phyloP scores from a whole-genome alignment of 1,140 invertebrate species.

The Scaptomyza hsui region DNA sequence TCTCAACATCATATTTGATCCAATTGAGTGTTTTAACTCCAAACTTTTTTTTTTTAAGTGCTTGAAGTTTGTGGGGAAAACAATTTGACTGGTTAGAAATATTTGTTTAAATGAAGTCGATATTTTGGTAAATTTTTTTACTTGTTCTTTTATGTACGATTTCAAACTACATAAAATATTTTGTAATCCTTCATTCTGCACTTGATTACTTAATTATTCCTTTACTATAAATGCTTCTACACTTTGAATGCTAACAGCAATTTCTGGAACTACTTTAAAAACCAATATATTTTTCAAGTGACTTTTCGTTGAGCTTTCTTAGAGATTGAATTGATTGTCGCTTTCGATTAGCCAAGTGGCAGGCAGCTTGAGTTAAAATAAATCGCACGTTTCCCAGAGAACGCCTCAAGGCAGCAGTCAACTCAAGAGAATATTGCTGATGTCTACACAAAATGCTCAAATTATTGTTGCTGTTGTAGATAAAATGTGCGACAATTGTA shows the following conservation, averaged over 20 bases:
- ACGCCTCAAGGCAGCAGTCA: constrained; percentile 39
- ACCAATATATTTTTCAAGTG: neutral
- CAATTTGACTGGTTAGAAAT: too few relatives aligned
- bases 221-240: too few relatives aligned
- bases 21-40: constrained; percentile 51
- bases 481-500: constrained; percentile 42
- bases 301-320: neutral
- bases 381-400: constrained; percentile 36
- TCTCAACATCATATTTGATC: constrained; percentile 48
- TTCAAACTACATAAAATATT: too few relatives aligned
- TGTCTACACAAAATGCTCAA: constrained; percentile 60
- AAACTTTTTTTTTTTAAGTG: constrained; percentile 47
- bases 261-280: neutral
- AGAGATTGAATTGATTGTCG: constrained; percentile 56
- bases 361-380: constrained; percentile 61
- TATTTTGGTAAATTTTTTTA: too few relatives aligned
- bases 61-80: neutral
- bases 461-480: constrained; percentile 26
- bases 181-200: too few relatives aligned
- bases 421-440: constrained; percentile 53
- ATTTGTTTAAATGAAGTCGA: too few relatives aligned
- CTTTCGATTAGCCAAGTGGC: constrained; percentile 60
- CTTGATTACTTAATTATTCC: too few relatives aligned
- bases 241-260: too few relatives aligned
- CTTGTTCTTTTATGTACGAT: too few relatives aligned